Evolutionary conservation across 1,140 invertebrate species (phyloP).

Genomic region (Planococcus citri): DNA sequence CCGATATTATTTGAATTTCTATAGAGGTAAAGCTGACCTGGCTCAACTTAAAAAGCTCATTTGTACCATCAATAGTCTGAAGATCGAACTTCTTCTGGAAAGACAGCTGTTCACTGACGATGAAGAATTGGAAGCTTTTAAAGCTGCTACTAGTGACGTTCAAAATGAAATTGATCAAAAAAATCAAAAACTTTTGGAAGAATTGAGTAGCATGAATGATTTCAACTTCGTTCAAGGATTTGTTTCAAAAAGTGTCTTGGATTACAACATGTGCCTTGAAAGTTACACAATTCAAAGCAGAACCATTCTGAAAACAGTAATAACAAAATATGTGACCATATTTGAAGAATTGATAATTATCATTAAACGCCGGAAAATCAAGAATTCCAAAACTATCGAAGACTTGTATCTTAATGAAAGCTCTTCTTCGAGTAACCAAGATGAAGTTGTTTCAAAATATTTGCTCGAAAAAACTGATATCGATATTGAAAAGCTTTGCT

Average conservation of each 20-base stretch:
- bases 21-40: neutral
- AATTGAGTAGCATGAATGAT: neutral
- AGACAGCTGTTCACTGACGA: neutral
- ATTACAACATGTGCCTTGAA: neutral
- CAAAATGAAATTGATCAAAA: neutral
- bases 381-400: neutral
- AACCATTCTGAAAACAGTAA: neutral
- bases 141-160: neutral
- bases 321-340: neutral
- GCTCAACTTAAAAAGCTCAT: neutral
- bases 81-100: neutral
- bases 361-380: neutral
- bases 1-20: conserved; percentile 4
- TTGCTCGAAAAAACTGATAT: neutral
- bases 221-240: neutral
- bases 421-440: neutral
- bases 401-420: neutral
- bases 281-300: neutral
- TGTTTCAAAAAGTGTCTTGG: neutral
- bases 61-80: neutral
- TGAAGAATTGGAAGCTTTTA: neutral
- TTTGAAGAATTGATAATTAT: neutral
- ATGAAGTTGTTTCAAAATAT: neutral
- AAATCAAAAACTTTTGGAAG: neutral
- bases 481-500: neutral